Percentiles rank a stretch among this genome's conserved stretches.
These are phyloP conservation scores for Aleiodes sp. DNA, from an alignment of 1,140 invertebrate genomes.

Conservation along the genomic window DNA sequence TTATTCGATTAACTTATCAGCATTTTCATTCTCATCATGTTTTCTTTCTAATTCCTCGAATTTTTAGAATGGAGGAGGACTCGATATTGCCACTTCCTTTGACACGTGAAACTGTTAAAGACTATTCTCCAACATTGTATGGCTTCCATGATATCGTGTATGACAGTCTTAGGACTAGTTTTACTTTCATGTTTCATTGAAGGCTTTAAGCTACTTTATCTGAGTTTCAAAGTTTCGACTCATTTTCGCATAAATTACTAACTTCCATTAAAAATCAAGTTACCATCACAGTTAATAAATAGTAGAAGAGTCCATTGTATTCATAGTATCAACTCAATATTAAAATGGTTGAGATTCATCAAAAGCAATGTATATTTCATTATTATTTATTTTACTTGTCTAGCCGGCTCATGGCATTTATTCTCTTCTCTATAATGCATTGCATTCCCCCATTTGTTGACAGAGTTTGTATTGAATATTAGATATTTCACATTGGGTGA, in stretches of 20 bases:
- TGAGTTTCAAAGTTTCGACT: conserved; percentile 5
- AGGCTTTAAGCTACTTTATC: conserved; percentile 9
- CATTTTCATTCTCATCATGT: not conserved
- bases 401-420: no score
- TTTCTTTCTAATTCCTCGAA: not conserved
- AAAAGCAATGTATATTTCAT: no score
- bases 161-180: not conserved
- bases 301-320: not conserved
- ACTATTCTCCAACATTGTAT: not conserved
- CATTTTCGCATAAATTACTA: not conserved
- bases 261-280: not conserved
- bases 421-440: no score
- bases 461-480: no score
- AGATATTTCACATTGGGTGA: no score
- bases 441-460: no score
- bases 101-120: not conserved
- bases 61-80: not conserved
- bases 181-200: conserved; percentile 14
- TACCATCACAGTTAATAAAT: not conserved
- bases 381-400: no score
- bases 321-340: no score
- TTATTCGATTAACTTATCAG: not conserved
- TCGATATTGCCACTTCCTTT: not conserved
- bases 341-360: no score
- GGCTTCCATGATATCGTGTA: conserved; percentile 3